Percentiles rank a stretch among this genome's conserved stretches.
Conservation (phyloP, 2,797 vertebrate genomes). For the Mycteria americana region DNA sequence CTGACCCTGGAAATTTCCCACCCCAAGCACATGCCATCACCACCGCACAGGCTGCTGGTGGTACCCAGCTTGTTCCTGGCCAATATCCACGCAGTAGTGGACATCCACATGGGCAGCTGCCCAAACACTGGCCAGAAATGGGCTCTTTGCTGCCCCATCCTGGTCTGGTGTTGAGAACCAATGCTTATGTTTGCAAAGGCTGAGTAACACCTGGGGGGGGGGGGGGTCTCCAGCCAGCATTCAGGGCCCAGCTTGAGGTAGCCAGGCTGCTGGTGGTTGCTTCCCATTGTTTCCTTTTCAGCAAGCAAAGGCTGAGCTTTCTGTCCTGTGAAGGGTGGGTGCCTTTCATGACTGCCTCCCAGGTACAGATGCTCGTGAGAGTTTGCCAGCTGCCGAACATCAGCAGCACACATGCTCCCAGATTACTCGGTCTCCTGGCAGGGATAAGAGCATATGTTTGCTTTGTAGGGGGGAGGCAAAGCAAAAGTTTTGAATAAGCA, state of each 20-base stretch:
- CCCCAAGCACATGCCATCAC: not conserved
- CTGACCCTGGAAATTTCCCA: not conserved
- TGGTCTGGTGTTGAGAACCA: rapidly evolving
- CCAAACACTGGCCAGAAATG: not conserved
- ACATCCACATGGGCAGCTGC: not conserved
- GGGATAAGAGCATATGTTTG: not conserved
- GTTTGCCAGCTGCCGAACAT: not conserved
- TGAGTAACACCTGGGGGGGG: rapidly evolving
- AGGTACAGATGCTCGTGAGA: not conserved
- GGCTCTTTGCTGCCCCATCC: not conserved
- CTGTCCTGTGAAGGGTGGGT: not conserved
- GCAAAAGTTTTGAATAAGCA: not conserved
- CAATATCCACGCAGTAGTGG: not conserved
- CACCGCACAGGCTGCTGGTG: not conserved
- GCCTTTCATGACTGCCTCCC: not conserved
- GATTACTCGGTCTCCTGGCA: not conserved
- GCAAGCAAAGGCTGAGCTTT: not conserved
- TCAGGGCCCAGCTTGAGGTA: not conserved
- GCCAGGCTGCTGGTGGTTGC: not conserved
- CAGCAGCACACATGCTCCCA: not conserved
- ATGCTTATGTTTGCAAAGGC: not conserved
- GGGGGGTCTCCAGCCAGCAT: not conserved
- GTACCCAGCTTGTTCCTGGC: not conserved
- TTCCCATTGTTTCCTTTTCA: not conserved
- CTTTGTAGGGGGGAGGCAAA: not conserved